These are phyloP conservation scores for Epinotia bilunana DNA, from an alignment of 2,888 invertebrate species.

Conservation along the genomic window DNA sequence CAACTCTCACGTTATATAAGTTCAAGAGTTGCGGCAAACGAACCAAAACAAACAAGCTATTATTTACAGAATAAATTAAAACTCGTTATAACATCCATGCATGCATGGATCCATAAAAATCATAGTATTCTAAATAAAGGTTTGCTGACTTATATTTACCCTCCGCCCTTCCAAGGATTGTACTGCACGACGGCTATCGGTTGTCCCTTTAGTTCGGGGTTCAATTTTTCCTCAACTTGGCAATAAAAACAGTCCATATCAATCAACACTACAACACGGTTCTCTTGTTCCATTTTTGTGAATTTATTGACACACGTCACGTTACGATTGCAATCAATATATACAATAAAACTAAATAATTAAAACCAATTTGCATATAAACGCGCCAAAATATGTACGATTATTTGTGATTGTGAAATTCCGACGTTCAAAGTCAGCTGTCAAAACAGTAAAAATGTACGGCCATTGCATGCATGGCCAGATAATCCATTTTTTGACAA, in stretches of 20 bases:
- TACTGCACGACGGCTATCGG: conserved; percentile 99
- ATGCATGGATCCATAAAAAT: background rate
- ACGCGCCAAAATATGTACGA: conserved; percentile 11
- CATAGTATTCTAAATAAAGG: background rate
- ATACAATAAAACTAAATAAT: background rate
- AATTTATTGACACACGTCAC: background rate
- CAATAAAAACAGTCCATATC: conserved; percentile 99
- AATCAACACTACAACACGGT: conserved; percentile 92
- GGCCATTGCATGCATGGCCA: background rate
- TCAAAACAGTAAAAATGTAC: conserved; percentile 2
- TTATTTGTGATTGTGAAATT: background rate
- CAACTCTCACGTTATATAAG: background rate
- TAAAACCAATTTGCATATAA: background rate
- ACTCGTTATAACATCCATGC: background rate
- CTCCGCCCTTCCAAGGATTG: conserved; percentile 96
- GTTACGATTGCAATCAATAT: background rate
- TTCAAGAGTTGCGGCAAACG: background rate
- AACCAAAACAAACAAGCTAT: background rate
- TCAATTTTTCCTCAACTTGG: conserved; percentile 97
- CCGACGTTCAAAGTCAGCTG: background rate
- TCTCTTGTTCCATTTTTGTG: conserved; percentile 75
- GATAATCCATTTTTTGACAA: background rate
- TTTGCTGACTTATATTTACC: conserved; percentile 83
- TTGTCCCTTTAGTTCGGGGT: conserved; percentile 92
- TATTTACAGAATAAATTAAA: background rate